Evolutionary conservation across 2,797 vertebrate genomes (phyloP).

Genomic region (Zenarchopterus dispar): DNA sequence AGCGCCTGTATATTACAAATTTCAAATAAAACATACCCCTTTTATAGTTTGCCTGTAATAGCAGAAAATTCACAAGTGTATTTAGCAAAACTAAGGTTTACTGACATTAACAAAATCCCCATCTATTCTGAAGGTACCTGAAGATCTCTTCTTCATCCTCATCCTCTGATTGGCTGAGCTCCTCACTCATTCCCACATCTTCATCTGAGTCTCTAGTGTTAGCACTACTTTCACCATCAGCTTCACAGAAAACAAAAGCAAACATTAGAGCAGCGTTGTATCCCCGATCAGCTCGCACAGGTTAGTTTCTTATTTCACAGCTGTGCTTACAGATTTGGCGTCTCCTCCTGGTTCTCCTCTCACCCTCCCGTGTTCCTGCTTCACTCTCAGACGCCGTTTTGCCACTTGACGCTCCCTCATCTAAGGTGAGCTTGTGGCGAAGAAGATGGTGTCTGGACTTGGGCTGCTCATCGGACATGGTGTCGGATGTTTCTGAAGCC

Average conservation of each 20-base stretch:
- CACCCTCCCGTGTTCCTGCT: slow-evolving; percentile 38
- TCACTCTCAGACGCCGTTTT: slow-evolving; percentile 57
- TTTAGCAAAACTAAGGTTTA: too few relatives aligned
- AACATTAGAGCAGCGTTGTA: slow-evolving; percentile 2
- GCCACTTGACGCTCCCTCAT: slow-evolving; percentile 80
- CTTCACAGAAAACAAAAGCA: slow-evolving; percentile 46
- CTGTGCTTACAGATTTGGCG: slow-evolving; percentile 50
- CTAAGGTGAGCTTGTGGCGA: slow-evolving; percentile 86
- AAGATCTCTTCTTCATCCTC: slow-evolving; percentile 54
- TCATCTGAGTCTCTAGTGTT: slow-evolving; percentile 77
- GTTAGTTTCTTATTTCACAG: background rate
- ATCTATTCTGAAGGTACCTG: slow-evolving; percentile 44
- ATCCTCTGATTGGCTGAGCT: slow-evolving; percentile 85
- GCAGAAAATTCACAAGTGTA: too few relatives aligned
- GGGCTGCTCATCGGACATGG: slow-evolving; percentile 68
- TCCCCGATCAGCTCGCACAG: background rate
- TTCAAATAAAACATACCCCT: too few relatives aligned
- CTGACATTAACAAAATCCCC: too few relatives aligned
- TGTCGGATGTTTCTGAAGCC: slow-evolving; percentile 80
- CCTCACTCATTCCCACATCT: slow-evolving; percentile 81
- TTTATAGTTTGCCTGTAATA: too few relatives aligned
- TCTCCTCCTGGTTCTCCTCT: slow-evolving; percentile 75
- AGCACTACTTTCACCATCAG: slow-evolving; percentile 68
- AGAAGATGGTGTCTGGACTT: slow-evolving; percentile 88
- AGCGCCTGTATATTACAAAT: too few relatives aligned